phyloP scores from a whole-genome alignment of 2,888 invertebrate genomes.

The Hirtodrosophila cameraria region DNA sequence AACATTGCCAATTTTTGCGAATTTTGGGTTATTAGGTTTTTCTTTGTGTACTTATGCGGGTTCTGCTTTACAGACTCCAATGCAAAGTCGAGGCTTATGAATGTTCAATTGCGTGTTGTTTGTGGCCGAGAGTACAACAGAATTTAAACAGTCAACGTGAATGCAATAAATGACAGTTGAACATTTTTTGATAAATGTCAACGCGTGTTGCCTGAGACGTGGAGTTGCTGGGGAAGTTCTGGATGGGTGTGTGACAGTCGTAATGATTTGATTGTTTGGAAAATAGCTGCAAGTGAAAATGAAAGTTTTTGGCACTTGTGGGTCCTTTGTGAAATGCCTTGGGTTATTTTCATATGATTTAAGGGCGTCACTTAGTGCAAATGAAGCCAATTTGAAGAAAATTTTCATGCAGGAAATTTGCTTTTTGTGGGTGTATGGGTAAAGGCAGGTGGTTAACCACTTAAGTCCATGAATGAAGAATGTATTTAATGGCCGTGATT shows the following conservation, averaged over 20 bases:
- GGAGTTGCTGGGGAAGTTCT: not conserved
- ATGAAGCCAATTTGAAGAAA: conserved; percentile 64
- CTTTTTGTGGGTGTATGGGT: conserved; percentile 2
- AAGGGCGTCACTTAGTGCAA: conserved; percentile 52
- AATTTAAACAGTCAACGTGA: conserved; percentile 54
- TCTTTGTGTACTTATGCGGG: conserved; percentile 55
- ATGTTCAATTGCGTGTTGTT: conserved; percentile 69
- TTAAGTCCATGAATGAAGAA: conserved; percentile 13
- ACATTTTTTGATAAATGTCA: conserved; percentile 71
- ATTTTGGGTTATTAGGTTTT: conserved; percentile 70
- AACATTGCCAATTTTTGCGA: conserved; percentile 58
- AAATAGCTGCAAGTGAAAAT: conserved; percentile 45
- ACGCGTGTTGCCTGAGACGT: conserved; percentile 45
- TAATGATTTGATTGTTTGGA: conserved; percentile 70
- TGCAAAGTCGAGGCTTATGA: conserved; percentile 49
- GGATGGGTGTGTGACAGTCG: conserved; percentile 35
- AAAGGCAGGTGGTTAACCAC: conserved; percentile 4
- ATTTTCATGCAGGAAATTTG: conserved; percentile 34
- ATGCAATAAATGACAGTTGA: conserved; percentile 70
- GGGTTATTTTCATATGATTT: conserved; percentile 42
- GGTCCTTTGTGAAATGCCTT: conserved; percentile 20
- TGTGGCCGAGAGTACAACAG: conserved; percentile 31
- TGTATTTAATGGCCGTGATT: conserved; percentile 31
- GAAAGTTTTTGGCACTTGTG: conserved; percentile 33
- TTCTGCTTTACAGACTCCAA: conserved; percentile 4